Percentiles rank a stretch among this genome's conserved stretches.
Evolutionary conservation across 2,888 invertebrate genomes (phyloP).

Genomic region (Hyposoter dolosus): DNA sequence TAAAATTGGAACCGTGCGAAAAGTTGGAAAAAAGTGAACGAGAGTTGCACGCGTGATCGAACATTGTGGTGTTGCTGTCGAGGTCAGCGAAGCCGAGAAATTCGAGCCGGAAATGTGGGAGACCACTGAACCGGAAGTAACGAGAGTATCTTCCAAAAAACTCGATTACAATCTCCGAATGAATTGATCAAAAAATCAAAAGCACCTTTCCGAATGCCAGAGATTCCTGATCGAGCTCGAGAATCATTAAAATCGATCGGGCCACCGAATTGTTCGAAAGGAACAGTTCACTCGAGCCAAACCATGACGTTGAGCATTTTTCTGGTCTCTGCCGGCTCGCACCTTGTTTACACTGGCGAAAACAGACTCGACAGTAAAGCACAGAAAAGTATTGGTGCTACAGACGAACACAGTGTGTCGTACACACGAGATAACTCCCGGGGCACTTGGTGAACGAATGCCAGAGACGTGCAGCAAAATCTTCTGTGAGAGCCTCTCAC

Average conservation of each 20-base stretch:
- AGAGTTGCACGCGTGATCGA: slow-evolving; percentile 29
- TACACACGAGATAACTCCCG: slow-evolving; percentile 64
- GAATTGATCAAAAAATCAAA: background rate
- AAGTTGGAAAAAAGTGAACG: background rate
- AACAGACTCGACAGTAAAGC: slow-evolving; percentile 16
- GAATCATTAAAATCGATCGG: background rate
- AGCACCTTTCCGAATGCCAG: background rate
- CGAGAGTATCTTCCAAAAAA: background rate
- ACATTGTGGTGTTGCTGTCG: slow-evolving; percentile 23
- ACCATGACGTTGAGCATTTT: slow-evolving; percentile 44
- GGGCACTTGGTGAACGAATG: slow-evolving; percentile 60
- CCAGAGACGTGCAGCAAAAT: slow-evolving; percentile 48
- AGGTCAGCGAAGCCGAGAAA: background rate
- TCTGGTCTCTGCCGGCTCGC: slow-evolving; percentile 49
- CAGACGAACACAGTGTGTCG: slow-evolving; percentile 30
- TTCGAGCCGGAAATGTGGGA: slow-evolving; percentile 46
- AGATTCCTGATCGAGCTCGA: background rate
- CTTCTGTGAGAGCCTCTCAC: slow-evolving; percentile 35
- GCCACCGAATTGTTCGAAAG: background rate
- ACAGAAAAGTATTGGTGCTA: slow-evolving; percentile 1
- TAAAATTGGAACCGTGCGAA: background rate
- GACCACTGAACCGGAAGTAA: slow-evolving; percentile 43
- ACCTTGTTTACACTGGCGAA: slow-evolving; percentile 64
- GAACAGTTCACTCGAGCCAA: background rate
- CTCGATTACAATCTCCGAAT: background rate